These are phyloP conservation scores for Rhagophthalmus giganteus DNA, from an alignment of 2,888 invertebrate genomes.

Conservation along the genomic window DNA sequence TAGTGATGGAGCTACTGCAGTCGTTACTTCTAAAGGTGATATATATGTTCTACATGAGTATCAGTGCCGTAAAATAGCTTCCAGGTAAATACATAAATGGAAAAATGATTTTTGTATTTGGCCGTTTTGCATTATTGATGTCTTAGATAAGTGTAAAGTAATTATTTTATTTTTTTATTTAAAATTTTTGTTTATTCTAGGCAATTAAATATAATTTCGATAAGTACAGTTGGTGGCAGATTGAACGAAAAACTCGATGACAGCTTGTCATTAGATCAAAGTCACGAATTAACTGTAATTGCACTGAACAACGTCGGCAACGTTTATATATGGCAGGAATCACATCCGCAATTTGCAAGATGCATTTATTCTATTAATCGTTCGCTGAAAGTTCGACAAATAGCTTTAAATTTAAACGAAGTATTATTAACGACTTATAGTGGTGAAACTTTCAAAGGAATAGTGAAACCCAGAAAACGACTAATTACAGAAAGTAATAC, in stretches of 20 bases:
- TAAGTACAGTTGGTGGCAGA: slow-evolving; percentile 58
- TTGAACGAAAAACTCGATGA: slow-evolving; percentile 54
- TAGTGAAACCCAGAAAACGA: slow-evolving; percentile 57
- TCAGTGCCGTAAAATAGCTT: slow-evolving; percentile 69
- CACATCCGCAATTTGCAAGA: slow-evolving; percentile 60
- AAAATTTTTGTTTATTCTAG: slow-evolving; percentile 11
- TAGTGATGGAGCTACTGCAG: slow-evolving; percentile 69
- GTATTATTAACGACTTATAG: slow-evolving; percentile 66
- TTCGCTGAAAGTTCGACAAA: slow-evolving; percentile 61
- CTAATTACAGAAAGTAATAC: slow-evolving; percentile 35
- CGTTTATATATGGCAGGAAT: slow-evolving; percentile 69
- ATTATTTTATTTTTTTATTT: slow-evolving; percentile 1
- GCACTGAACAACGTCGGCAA: slow-evolving; percentile 66
- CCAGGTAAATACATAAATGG: slow-evolving; percentile 55
- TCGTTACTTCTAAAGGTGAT: slow-evolving; percentile 67
- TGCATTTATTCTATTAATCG: slow-evolving; percentile 67
- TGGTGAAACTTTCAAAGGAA: slow-evolving; percentile 70
- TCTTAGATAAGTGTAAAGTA: slow-evolving; percentile 1
- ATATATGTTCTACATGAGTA: slow-evolving; percentile 72
- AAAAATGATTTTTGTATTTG: no score
- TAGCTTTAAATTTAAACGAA: slow-evolving; percentile 62
- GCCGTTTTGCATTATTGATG: no score
- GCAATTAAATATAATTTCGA: slow-evolving; percentile 14
- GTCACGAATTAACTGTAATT: slow-evolving; percentile 62
- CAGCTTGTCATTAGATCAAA: slow-evolving; percentile 54